Conservation (phyloP, 2,888 invertebrate species). For the Ariolimax columbianus region DNA sequence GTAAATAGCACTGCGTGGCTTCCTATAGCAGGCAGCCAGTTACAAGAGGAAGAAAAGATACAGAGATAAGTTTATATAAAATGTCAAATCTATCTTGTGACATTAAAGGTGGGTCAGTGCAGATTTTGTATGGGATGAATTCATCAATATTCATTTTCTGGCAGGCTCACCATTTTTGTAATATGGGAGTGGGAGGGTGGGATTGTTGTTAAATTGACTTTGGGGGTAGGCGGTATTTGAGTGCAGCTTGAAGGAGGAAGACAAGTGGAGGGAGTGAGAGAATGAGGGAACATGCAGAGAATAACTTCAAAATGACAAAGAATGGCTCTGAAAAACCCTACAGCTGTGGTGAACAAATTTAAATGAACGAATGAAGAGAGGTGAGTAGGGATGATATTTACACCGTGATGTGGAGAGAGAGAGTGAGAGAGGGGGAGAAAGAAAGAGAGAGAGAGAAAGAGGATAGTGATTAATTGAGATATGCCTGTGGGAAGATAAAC, state of each 20-base stretch:
- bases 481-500: no score
- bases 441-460: no score
- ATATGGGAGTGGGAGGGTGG: neutral
- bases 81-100: constrained; percentile 25
- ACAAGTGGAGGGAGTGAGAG: neutral
- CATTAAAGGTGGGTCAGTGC: neutral
- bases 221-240: neutral
- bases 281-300: no score
- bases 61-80: neutral
- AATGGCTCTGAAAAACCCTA: no score
- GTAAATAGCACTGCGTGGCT: constrained; percentile 14
- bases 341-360: no score
- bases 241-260: neutral
- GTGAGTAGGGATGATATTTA: no score
- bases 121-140: constrained; percentile 1
- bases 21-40: neutral
- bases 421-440: no score
- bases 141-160: constrained; percentile 27
- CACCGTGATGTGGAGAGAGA: no score
- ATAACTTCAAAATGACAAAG: no score
- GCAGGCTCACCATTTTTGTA: constrained; percentile 8
- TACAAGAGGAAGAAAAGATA: neutral
- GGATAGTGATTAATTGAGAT: no score
- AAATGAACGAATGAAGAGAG: no score
- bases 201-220: no score